Evolutionary conservation across 2,113 vertebrate species (phyloP).

Genomic region (Neoarius graeffei): DNA sequence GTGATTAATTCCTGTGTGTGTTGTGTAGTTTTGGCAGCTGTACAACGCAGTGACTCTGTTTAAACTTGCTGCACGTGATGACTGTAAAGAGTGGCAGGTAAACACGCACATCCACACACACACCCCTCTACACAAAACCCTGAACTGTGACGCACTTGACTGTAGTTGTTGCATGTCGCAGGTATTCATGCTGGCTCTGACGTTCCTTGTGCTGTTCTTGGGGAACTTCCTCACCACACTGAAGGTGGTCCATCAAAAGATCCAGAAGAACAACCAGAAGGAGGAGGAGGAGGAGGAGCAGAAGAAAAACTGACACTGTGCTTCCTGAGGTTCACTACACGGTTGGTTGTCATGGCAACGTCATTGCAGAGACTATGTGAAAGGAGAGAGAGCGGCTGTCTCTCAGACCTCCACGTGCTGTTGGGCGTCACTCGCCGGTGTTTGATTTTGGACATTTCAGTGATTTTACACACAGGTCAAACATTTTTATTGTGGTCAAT

Average conservation of each 20-base stretch:
- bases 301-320: not conserved
- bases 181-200: slow-evolving; percentile 91
- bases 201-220: slow-evolving; percentile 93
- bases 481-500: not conserved
- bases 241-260: slow-evolving; percentile 91
- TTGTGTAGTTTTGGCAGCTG: slow-evolving; percentile 92
- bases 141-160: not conserved
- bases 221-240: slow-evolving; percentile 96
- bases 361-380: not conserved
- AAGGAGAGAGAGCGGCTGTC: not conserved
- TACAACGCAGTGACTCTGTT: slow-evolving; percentile 93
- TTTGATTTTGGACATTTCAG: not conserved
- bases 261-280: slow-evolving; percentile 85
- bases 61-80: slow-evolving; percentile 82
- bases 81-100: slow-evolving; percentile 98
- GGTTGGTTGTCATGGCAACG: slow-evolving; percentile 1
- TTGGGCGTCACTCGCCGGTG: not conserved
- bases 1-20: not conserved
- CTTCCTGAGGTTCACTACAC: not conserved
- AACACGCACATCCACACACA: slow-evolving; percentile 7
- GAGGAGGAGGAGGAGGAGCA: slow-evolving; percentile 54
- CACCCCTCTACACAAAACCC: not conserved
- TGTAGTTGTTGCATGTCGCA: slow-evolving; percentile 57
- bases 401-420: not conserved
- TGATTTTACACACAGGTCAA: not conserved